phyloP scores from a whole-genome alignment of 2,113 vertebrate genomes.

The Aplodontia rufa region DNA sequence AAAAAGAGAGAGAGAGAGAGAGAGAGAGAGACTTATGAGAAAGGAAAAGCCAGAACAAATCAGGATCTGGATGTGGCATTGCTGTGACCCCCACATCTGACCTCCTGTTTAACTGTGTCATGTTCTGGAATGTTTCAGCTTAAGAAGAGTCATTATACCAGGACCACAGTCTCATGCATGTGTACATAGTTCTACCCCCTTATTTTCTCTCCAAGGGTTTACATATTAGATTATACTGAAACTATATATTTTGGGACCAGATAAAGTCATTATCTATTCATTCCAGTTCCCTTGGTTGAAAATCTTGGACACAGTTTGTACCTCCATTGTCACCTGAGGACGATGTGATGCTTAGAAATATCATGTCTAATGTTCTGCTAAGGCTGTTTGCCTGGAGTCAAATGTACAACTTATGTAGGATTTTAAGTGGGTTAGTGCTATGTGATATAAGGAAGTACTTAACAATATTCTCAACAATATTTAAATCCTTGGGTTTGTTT shows the following conservation, averaged over 20 bases:
- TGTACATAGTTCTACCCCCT: not conserved
- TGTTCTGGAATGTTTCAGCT: not conserved
- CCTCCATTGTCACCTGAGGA: not conserved
- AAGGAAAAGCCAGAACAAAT: not conserved
- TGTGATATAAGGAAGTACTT: not conserved
- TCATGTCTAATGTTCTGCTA: not conserved
- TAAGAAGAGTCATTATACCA: not conserved
- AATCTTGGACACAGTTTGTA: not conserved
- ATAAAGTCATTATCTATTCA: not conserved
- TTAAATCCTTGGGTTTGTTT: conserved; percentile 38
- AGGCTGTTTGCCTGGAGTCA: conserved; percentile 27
- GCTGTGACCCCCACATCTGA: not conserved
- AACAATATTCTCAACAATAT: conserved; percentile 21
- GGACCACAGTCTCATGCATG: not conserved
- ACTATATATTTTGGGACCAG: not conserved
- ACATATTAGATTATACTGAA: not conserved
- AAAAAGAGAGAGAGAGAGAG: too few species aligned
- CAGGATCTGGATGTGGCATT: not conserved
- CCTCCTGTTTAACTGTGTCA: not conserved
- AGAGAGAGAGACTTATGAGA: not conserved
- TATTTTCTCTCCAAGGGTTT: not conserved
- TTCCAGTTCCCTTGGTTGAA: not conserved
- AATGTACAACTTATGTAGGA: not conserved
- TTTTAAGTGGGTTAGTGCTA: not conserved
- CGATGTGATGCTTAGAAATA: not conserved